Base-by-base conservation (phyloP, 2,113 vertebrate genomes). In the Ursus arctos region DNA sequence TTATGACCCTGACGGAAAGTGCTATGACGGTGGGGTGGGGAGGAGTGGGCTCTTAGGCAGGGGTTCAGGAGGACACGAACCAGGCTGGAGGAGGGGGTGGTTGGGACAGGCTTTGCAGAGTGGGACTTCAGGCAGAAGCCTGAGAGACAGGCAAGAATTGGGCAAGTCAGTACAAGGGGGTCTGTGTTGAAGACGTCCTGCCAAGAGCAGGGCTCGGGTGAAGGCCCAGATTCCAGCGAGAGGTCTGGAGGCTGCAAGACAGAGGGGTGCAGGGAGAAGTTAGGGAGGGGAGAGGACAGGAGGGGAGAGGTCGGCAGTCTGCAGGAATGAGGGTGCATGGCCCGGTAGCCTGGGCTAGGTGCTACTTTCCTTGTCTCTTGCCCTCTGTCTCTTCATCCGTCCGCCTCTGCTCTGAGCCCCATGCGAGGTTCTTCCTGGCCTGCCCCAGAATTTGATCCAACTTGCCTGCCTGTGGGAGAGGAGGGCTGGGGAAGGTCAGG, bases 241-340 rank as follows among this genome's bases (percentile, higher is more conserved):
- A 95, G 36, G 7, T 15, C 93, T 26, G 18, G 13, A 53, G 71
- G 22, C 55, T 33, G 24, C 2, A 10, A 28, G n/a, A 13, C 16
- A 36, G 57, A 55, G 47, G 31, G 1, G 9, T 4, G 4, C 1
- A 0, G 65, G 26, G 14, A 4, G 0, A 40, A 18, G 1, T 2
- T 49, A 28, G 43, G 0, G 14, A 2, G 14, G 43, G 33, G 36
- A 18, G 12, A 14, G 11, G 2, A 7, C 8, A 19, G 19, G 4
- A 9, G 1, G 43, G 22, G 49, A 22, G 49, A 33, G 19, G 40
- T 4, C 14, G 36, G 61, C 15, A 7, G 43, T 47, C 26, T 15
- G 13, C 5, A 6, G 61, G 61, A 16, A 24, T 13, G 6, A 10
- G n/a, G 43, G 1, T n/a, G 8, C 31, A 16, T 2, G 43, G 12